Percentiles rank a stretch among this genome's conserved stretches.
These are phyloP conservation scores for Drosophila borborema DNA, from an alignment of 2,888 invertebrate genomes.

Conservation along the genomic window DNA sequence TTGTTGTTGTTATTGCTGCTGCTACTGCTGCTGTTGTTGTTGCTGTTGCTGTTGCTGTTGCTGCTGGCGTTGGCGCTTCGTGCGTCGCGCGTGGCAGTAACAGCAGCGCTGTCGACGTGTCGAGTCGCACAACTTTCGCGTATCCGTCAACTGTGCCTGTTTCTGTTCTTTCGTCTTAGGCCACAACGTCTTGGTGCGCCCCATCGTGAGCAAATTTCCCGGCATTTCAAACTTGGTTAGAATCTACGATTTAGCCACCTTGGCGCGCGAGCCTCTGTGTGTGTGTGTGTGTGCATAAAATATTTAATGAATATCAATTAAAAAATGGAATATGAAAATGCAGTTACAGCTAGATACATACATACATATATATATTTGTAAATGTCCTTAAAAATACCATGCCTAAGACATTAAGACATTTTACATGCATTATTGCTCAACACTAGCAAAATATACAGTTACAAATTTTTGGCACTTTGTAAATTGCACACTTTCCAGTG, in stretches of 20 bases:
- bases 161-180: conserved; percentile 6
- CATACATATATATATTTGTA: neutral
- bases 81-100: conserved; percentile 60
- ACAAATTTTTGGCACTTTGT: conserved; percentile 9
- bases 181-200: conserved; percentile 5
- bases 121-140: conserved; percentile 66
- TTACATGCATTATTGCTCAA: neutral
- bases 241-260: conserved; percentile 6
- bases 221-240: conserved; percentile 30
- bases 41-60: conserved; percentile 18
- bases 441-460: conserved; percentile 1
- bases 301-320: neutral
- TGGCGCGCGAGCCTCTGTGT: neutral
- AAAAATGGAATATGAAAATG: neutral
- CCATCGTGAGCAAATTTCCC: conserved; percentile 27
- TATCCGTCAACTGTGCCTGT: conserved; percentile 39
- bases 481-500: conserved; percentile 11
- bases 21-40: conserved; percentile 12
- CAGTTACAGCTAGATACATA: neutral
- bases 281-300: neutral
- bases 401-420: neutral
- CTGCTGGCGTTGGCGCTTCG: conserved; percentile 40
- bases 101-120: conserved; percentile 76
- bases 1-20: conserved; percentile 8
- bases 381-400: neutral